Conservation (phyloP, 2,797 vertebrate species). For the Enteromius unitaeniatus region DNA sequence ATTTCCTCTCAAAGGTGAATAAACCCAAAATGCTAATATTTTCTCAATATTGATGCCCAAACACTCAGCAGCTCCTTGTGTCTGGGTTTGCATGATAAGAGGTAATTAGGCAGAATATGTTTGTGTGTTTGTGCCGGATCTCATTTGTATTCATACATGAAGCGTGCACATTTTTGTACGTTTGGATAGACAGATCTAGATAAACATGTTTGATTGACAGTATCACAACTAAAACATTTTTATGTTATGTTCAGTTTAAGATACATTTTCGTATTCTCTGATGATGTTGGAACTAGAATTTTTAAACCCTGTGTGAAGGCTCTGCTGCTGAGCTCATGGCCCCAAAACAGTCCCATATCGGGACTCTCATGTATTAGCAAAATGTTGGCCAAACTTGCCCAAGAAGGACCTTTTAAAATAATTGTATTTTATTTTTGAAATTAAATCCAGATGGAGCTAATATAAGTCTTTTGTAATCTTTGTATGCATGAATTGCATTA, state of each 20-base stretch:
- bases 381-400: background rate
- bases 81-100: conserved; percentile 47
- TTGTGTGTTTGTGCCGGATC: conserved; percentile 6
- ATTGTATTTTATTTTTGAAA: background rate
- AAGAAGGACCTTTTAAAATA: background rate
- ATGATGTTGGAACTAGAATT: background rate
- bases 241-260: background rate
- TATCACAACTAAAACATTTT: background rate
- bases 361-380: background rate
- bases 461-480: background rate
- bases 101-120: conserved; percentile 48
- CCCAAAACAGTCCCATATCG: background rate
- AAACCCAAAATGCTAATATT: conserved; percentile 11
- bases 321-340: background rate
- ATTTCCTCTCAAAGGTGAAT: conserved; percentile 4
- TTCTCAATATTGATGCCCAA: conserved; percentile 32
- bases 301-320: too few species aligned
- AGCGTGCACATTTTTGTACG: background rate
- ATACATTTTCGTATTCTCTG: background rate
- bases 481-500: background rate
- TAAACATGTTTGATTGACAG: background rate
- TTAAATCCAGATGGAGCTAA: background rate
- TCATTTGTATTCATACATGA: background rate
- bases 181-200: conserved; percentile 6
- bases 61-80: background rate